Evolutionary conservation across 2,797 vertebrate genomes (phyloP).

Genomic region (Liparis tanakae): DNA sequence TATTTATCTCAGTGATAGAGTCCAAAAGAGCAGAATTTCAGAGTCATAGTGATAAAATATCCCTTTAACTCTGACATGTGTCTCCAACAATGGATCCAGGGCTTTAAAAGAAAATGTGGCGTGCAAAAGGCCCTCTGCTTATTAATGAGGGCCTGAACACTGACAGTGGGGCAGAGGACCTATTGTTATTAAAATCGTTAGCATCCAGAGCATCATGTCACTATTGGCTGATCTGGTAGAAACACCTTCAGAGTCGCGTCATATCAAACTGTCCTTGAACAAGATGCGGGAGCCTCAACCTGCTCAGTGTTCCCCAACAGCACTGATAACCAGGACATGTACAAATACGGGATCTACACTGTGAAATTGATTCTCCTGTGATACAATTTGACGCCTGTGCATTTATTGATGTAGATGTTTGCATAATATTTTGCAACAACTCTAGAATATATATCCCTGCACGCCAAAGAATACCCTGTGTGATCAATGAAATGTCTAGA

Average conservation of each 20-base stretch:
- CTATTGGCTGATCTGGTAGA: no score
- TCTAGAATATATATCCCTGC: slow-evolving; percentile 3
- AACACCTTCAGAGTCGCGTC: neutral
- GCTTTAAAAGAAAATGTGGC: no score
- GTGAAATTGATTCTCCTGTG: slow-evolving; percentile 10
- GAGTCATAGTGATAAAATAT: no score
- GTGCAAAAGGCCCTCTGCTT: no score
- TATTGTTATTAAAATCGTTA: no score
- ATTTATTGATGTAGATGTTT: slow-evolving; percentile 42
- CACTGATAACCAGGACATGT: neutral
- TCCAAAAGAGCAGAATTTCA: no score
- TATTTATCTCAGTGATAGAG: no score
- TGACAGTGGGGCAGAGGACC: no score
- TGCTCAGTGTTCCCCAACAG: slow-evolving; percentile 15
- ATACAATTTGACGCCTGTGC: slow-evolving; percentile 15
- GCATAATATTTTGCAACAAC: slow-evolving; percentile 24
- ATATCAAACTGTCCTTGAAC: slow-evolving; percentile 10
- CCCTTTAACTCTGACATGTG: no score
- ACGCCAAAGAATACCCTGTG: neutral
- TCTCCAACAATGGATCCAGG: no score
- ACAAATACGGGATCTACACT: slow-evolving; percentile 13
- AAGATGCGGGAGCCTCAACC: neutral
- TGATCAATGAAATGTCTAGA: neutral
- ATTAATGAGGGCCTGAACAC: no score
- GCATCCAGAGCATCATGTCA: no score